Base-by-base conservation (phyloP, 1,140 invertebrate species). In the Pararge aegeria region DNA sequence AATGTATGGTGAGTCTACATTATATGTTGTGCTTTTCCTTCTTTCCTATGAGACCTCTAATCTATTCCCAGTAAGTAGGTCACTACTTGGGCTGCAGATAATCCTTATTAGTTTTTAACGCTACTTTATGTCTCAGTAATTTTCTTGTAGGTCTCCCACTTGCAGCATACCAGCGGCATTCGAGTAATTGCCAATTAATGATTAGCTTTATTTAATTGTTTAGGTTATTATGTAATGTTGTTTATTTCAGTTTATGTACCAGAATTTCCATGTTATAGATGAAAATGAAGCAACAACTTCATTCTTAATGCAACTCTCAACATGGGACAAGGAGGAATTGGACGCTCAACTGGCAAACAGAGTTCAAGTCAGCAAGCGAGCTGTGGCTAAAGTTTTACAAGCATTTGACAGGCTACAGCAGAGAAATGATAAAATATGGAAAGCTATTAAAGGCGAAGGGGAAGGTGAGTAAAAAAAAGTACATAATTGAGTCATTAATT, bases 311-410 rank as follows among this genome's bases (percentile, higher is more conserved):
- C 96, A 98, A 77, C 87, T 99, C n/a, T 98, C 98, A 18, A 98
- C 97, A 9, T 99, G 98, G 98, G 98, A 99, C 84, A 98, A 98
- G 79, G 96, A 98, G 79, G 98, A 99, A 83, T 90, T 99, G 53
- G 97, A 99, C 87, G 97, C 98, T 67, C 98, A 98, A 84, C 92
- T 99, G 16, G 96, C 97, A 2, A 98, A 98, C 90, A 91, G 97
- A 56, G 97, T 99, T 60, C 95, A 97, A 91, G 96, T 98, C 5
- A 97, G 96, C 12, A 97, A 97, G 73, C 90, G 98, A 68, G 97
- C 97, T 20, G 98, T 99, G 50, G 97, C 97, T 2, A 99, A 99
- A 91, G 95, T 99, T 29, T 94, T 99, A 46, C 97, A 98, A 87
- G 97, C 97, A 5, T 99, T 99, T 91, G 98, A 99, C 90, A 93